A percentile compares a stretch with the other conserved stretches of the same genome.
Conservation (phyloP, 2,113 vertebrate species). For the Macaca mulatta region DNA sequence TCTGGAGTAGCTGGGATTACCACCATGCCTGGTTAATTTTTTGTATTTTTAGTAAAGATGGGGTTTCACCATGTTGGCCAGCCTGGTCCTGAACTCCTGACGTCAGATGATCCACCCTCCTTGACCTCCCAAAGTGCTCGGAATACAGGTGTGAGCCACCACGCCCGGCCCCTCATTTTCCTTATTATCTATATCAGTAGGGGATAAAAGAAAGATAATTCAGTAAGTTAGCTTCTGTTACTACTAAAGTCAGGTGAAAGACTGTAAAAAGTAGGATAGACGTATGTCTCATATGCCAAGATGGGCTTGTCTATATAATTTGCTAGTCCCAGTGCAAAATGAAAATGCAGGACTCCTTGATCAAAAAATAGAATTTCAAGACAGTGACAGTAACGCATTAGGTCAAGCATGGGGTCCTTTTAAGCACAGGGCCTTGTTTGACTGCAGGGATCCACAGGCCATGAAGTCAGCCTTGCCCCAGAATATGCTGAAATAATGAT, state of each 20-base stretch:
- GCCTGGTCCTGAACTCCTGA: too few relatives aligned
- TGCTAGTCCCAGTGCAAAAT: not conserved
- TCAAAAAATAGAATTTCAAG: conserved; percentile 31
- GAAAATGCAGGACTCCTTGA: not conserved
- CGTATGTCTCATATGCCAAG: not conserved
- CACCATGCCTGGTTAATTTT: too few relatives aligned
- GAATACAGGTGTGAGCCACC: too few relatives aligned
- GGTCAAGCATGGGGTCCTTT: not conserved
- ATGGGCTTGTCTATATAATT: not conserved
- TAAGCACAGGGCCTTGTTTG: not conserved
- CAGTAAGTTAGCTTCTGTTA: not conserved
- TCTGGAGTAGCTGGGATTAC: too few relatives aligned
- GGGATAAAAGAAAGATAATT: not conserved
- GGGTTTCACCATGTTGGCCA: too few relatives aligned
- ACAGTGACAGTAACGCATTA: not conserved
- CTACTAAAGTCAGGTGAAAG: not conserved
- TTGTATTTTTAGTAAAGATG: too few relatives aligned
- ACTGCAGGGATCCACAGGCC: too few relatives aligned
- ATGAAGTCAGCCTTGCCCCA: not conserved
- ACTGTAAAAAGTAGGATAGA: not conserved
- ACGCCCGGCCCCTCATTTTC: not conserved
- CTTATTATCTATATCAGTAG: not conserved
- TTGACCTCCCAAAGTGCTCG: too few relatives aligned
- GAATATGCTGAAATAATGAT: not conserved
- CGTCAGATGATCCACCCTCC: too few relatives aligned